These are phyloP conservation scores for Caloenas nicobarica DNA, from an alignment of 2,113 vertebrate species.

Conservation along the genomic window DNA sequence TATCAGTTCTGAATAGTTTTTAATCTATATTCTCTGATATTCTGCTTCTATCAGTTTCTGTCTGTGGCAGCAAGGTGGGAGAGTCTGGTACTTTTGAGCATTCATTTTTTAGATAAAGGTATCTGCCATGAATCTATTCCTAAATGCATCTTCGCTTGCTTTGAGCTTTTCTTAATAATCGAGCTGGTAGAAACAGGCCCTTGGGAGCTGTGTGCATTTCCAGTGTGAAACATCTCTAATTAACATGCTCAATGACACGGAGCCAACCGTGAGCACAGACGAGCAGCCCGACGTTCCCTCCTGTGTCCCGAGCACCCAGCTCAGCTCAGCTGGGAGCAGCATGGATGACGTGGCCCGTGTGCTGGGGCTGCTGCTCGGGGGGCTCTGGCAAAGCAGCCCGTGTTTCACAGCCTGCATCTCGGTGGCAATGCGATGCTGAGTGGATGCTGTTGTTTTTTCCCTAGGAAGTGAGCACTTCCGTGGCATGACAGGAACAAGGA, in stretches of 20 bases:
- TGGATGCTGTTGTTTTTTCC: not conserved
- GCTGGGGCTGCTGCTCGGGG: not conserved
- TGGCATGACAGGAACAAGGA: not conserved
- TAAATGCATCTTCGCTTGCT: not conserved
- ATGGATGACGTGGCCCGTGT: rapidly evolving
- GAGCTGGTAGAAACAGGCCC: not conserved
- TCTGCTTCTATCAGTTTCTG: not conserved
- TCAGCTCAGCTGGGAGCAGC: not conserved
- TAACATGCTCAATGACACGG: not conserved
- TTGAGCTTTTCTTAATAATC: not conserved
- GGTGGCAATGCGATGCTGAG: not conserved
- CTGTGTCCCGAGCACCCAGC: not conserved
- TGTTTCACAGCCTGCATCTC: not conserved
- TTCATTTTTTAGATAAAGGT: not conserved
- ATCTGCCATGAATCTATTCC: not conserved
- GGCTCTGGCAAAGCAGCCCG: not conserved
- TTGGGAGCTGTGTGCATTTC: not conserved
- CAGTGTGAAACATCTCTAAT: not conserved
- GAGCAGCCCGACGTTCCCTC: not conserved
- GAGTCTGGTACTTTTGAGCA: not conserved
- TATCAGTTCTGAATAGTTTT: not conserved
- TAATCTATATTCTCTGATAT: not conserved
- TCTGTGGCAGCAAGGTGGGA: not conserved
- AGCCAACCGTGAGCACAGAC: not conserved
- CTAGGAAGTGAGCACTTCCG: not conserved